Evolutionary conservation across 2,797 vertebrate species (phyloP), one percentile per base, ranked within the genome.

Genomic region (Danio kyathit): DNA sequence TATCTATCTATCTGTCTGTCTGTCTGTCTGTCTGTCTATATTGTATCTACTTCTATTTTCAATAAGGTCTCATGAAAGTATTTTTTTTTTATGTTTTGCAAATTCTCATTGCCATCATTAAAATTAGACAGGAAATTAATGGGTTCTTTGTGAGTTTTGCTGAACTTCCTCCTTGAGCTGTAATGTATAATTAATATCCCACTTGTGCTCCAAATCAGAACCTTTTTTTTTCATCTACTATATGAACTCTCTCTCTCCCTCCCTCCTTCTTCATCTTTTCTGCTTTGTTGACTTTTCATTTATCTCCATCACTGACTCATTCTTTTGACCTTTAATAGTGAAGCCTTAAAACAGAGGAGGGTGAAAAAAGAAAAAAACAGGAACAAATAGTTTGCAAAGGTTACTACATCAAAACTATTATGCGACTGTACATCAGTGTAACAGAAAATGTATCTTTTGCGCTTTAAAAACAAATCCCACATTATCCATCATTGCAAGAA

Each of bases 271-370:
- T 40, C 13, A 14, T 65, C 9, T 29, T 52, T 76, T 81, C 84
- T 88, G 86, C 87, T 89, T 91, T 91, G 89, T 89, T 91, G 86
- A 85, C 86, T 90, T 91, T 91, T 88, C 88, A 90, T 92, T 90
- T 91, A 87, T 91, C 88, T 88, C 83, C 79, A 87, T 88, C 86
- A 86, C 86, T 88, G 88, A 87, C 78, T 86, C 84, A 90, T 86
- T 87, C 83, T 89, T 84, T 83, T 92, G 91, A 93, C 92, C 91
- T 92, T 93, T 92, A 85, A 51, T 79, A 88, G 57, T 19, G 80
- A 82, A 74, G 78, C 74, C 59, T 76, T 78, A 85, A 83, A 85
- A 84, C 64, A 80, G 12, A n/a, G 5, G 19, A 9, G 13, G 13
- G 0, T 7, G 21, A 11, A 7, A 4, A 75, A 80, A 85, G 88